Base-by-base conservation (phyloP, 1,140 invertebrate species). In the Pogonomyrmex californicus region DNA sequence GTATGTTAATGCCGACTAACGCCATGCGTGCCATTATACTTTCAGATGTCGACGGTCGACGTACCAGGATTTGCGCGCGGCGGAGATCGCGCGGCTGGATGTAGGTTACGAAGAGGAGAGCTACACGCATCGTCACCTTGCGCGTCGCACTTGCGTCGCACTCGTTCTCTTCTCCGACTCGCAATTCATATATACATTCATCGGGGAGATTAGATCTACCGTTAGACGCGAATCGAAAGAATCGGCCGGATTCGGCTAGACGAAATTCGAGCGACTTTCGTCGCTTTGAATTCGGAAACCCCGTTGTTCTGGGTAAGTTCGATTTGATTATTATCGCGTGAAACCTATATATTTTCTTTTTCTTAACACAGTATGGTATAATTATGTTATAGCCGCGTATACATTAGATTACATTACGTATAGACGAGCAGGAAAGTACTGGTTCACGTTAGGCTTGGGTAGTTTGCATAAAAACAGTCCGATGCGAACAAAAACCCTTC, bases 11-110 rank as follows among this genome's bases (percentile, higher is more conserved):
- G 65, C 60, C 58, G 66, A 62, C 85, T 88, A 91, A 87, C 86
- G 88, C 89, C 82, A 71, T 36, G 68, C 65, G 86, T 63, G 47
- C 49, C 23, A 93, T 93, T 93, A 93, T 91, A 93, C 92, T 93
- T 93, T 92, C 85, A 93, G 90, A 93, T 93, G 77, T 38, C 66
- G 63, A 66, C 88, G 86, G 88, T 91, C 88, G 91, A 86, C 86
- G 91, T 86, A 91, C 86, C 87, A 54, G 60, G 75, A 83, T 47
- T 68, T 68, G 60, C 75, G 60, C 75, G 49, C 62, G 75, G 23
- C 51, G 73, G 83, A 88, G 83, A 91, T 88, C 77, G 87, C 71
- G 87, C 88, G 56, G 51, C 63, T 75, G 36, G 17, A 89, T 86
- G 79, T 87, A 85, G 79, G 82, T 88, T 86, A 90, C 68, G 62